Base-by-base conservation (phyloP, 1,140 invertebrate genomes). In the Leucophenga varia region DNA sequence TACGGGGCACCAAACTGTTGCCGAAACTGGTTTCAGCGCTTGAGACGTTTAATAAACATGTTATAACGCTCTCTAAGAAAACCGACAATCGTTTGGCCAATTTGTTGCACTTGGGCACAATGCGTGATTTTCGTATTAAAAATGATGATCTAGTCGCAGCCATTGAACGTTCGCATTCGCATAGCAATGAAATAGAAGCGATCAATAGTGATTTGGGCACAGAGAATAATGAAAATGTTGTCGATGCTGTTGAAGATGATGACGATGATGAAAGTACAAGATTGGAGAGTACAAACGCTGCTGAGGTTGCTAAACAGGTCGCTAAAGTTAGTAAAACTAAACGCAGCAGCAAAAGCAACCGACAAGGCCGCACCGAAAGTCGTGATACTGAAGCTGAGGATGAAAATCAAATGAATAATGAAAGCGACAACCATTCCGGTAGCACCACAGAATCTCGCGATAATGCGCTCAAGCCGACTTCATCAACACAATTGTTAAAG, bases 41-140 rank as follows among this genome's bases (percentile, higher is more conserved):
- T 10, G 82, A 85, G 69, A 79, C 79, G 50, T 84, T 84, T 43
- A 78, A 81, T 28, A 82, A 81, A 59, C 79, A 77, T 43, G 64
- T 84, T 25, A 78, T 82, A 18, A 46, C 79, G 8, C 64, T 85
- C 21, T 76, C 78, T 3, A 84, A 82, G 36, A 84, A 82, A 58
- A 79, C 79, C 3, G 75, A 76, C 45, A 75, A 80, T 54, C 78
- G 80, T 47, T 57, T 84, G 30, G 72, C 78, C 1, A 77, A 78
- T 58, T 80, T 77, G 49, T 55, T 82, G 2, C 82, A 82, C 43
- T 74, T 75, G 42, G 80, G 81, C 13, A 74, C 79, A 2, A 78
- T 79, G 12, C 72, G 83, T 53, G 81, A 82, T 69, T 84, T 84
- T 45, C 74, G 79, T 57, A 79, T 82, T 18, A 71, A 76, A 42